Conservation (phyloP, 2,113 vertebrate genomes). For the Oriolus oriolus region DNA sequence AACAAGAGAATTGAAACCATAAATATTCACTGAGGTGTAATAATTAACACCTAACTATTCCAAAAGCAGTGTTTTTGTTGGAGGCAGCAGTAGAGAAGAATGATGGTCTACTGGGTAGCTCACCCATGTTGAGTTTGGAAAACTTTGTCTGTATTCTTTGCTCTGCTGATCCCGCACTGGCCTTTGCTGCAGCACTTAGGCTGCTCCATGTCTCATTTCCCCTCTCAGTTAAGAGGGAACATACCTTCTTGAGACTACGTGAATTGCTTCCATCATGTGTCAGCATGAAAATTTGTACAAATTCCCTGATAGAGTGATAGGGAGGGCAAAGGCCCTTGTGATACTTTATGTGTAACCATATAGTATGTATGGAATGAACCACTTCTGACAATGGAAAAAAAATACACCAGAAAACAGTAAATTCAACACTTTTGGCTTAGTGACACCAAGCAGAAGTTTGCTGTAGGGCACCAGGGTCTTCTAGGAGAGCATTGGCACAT, state of each 20-base stretch:
- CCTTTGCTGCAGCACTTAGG: not conserved
- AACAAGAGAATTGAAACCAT: not conserved
- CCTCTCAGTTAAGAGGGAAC: not conserved
- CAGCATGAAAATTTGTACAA: not conserved
- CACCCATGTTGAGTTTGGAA: not conserved
- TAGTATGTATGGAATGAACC: not conserved
- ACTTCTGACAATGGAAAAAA: not conserved
- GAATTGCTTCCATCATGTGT: not conserved
- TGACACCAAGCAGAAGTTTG: not conserved
- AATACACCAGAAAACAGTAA: not conserved
- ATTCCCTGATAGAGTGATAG: not conserved
- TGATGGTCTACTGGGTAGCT: not conserved
- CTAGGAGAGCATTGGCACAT: not conserved
- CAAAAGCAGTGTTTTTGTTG: not conserved
- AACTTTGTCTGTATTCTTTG: not conserved
- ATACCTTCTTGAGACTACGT: not conserved
- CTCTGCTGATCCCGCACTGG: not conserved
- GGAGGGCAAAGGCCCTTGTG: not conserved
- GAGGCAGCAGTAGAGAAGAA: not conserved
- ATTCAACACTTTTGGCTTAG: not conserved
- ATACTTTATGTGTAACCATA: not conserved
- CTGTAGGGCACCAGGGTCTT: not conserved
- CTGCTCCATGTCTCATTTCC: not conserved
- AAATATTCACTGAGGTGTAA: not conserved
- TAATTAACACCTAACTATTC: not conserved